These are phyloP conservation scores for Deilephila elpenor DNA, from an alignment of 2,888 invertebrate species.

Conservation along the genomic window DNA sequence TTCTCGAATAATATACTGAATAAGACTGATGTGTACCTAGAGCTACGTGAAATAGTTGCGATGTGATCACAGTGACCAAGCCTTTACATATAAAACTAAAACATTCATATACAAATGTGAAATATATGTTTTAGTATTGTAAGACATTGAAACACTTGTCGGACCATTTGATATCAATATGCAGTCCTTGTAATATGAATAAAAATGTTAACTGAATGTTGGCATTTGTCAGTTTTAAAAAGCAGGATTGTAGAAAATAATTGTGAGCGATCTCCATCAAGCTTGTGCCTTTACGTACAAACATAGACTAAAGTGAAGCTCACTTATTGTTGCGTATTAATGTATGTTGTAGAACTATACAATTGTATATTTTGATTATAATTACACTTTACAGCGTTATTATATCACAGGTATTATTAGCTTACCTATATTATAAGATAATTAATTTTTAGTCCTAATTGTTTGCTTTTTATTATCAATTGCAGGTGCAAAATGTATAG, in stretches of 20 bases:
- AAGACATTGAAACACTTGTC: neutral
- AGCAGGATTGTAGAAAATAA: neutral
- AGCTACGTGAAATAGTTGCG: neutral
- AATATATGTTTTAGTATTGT: neutral
- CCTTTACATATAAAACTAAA: neutral
- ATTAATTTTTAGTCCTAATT: slow-evolving; percentile 33
- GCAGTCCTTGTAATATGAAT: neutral
- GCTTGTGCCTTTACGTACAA: slow-evolving; percentile 34
- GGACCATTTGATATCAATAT: neutral
- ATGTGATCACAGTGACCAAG: neutral
- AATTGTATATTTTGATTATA: slow-evolving; percentile 28
- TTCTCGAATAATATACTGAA: neutral
- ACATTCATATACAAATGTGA: neutral
- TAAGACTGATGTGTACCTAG: slow-evolving; percentile 2
- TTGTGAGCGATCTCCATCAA: neutral
- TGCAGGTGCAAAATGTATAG: slow-evolving; percentile 43
- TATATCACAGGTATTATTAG: slow-evolving; percentile 43
- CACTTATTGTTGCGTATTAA: slow-evolving; percentile 30
- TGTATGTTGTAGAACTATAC: slow-evolving; percentile 23
- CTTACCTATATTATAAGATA: slow-evolving; percentile 33
- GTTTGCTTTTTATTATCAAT: slow-evolving; percentile 41
- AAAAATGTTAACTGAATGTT: neutral
- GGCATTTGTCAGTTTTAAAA: neutral
- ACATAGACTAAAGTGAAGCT: slow-evolving; percentile 30
- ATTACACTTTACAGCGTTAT: slow-evolving; percentile 34